Base-by-base conservation (phyloP, 2,888 invertebrate species). In the Pseudococcus viburni region DNA sequence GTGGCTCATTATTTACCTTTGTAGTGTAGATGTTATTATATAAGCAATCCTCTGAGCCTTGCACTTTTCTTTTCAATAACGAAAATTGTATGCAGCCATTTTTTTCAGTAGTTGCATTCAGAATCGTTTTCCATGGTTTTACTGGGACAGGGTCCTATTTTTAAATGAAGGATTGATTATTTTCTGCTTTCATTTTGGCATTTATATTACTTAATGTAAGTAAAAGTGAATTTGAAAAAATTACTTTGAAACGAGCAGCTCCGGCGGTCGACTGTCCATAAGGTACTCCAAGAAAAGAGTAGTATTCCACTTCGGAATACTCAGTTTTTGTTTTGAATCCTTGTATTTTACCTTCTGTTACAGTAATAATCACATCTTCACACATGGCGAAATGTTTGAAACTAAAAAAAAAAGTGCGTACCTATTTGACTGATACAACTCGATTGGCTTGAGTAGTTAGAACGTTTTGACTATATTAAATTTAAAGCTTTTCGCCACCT, bases 11-110 rank as follows among this genome's bases (percentile, higher is more conserved):
- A 33, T 11, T 46, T 84, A 84, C 84, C 92, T 94, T 94, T 1
- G 98, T 98, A 55, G 95, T 94, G 91, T 97, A 97, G 90, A 98
- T 96, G 92, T 97, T 98, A 90, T 98, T 94, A 92, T 97, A 98
- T 89, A 99, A 94, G 92, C 99, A 99, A 93, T 99, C 98, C 93
- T 99, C 98, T 92, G 95, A 96, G 0, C 84, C 84, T 2, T 48
- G 19, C 8, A 51, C n/a, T 22, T 26, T 51, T 17, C 48, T 48
- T 8, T 51, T 48, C n/a, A 48, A 19, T 55, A 55, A 5, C 1
- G 84, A 48, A 19, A 48, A 84, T 26, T 84, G 84, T 19, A n/a
- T 42, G 84, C 84, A 84, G 8, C n/a, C 48, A 11, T 15, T 15
- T 84, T 51, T 51, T 84, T 48, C 51, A 0, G 19, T 19, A 55